phyloP scores from a whole-genome alignment of 2,797 vertebrate species.

The Xenentodon cancila region DNA sequence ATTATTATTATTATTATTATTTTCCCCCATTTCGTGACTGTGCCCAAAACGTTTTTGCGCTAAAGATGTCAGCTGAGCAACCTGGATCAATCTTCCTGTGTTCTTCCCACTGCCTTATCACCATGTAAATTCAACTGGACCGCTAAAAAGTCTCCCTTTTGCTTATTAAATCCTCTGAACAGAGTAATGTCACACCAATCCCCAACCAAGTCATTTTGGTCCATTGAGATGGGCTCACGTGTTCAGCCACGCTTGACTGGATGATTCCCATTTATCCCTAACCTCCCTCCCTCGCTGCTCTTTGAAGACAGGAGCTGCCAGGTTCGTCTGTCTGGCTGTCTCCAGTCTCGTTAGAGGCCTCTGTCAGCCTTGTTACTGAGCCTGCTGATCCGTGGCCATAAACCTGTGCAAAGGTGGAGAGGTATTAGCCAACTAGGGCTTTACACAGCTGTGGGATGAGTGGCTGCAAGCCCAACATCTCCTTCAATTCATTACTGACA shows the following conservation, averaged over 20 bases:
- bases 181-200: constrained; percentile 44
- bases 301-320: constrained; percentile 58
- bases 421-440: constrained; percentile 53
- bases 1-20: no score
- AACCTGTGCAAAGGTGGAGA: constrained; percentile 68
- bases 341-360: constrained; percentile 65
- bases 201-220: constrained; percentile 52
- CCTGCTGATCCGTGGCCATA: constrained; percentile 69
- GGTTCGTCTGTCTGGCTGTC: constrained; percentile 56
- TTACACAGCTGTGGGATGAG: constrained; percentile 68
- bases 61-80: background rate
- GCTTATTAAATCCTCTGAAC: constrained; percentile 31
- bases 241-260: constrained; percentile 57
- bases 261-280: constrained; percentile 57
- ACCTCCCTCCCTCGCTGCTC: constrained; percentile 17
- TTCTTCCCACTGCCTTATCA: background rate
- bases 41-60: no score
- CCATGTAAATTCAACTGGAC: constrained; percentile 4
- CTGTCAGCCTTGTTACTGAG: constrained; percentile 70
- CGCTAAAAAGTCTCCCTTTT: constrained; percentile 11
- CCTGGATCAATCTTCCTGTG: background rate
- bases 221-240: constrained; percentile 53
- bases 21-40: no score
- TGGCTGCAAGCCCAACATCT: constrained; percentile 56
- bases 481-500: constrained; percentile 34